These are phyloP conservation scores for Nematostella vectensis DNA, from an alignment of 92 coral and sea anemone genomes.

Conservation along the genomic window DNA sequence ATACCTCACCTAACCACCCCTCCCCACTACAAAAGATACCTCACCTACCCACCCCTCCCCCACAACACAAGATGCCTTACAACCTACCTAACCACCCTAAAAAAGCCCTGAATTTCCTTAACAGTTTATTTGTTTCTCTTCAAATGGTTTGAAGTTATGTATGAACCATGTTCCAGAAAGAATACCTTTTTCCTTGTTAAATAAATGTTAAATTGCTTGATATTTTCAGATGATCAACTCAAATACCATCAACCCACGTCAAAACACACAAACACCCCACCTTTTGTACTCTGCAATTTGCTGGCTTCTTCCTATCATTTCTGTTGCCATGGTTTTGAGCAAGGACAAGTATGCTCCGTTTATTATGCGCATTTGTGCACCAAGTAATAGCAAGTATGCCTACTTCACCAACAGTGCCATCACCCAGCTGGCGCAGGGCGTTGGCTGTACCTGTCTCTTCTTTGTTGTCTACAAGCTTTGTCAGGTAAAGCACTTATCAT, in stretches of 20 bases:
- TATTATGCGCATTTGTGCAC: slow-evolving; percentile 49
- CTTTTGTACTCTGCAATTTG: slow-evolving; percentile 49
- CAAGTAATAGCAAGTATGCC: slow-evolving; percentile 6
- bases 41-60: no score
- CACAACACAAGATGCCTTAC: no score
- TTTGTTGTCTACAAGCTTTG: slow-evolving; percentile 65
- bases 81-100: no score
- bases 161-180: no score
- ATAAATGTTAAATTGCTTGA: no score
- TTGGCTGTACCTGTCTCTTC: slow-evolving; percentile 70
- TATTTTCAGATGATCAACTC: slow-evolving; percentile 45
- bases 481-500: slow-evolving; percentile 50
- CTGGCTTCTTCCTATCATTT: slow-evolving; percentile 78
- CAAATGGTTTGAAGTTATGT: no score
- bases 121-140: no score
- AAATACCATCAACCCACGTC: slow-evolving; percentile 7
- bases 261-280: slow-evolving; percentile 13
- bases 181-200: no score
- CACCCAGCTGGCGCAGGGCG: slow-evolving; percentile 40
- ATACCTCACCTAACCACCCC: no score
- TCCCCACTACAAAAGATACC: no score
- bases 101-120: no score
- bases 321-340: slow-evolving; percentile 59
- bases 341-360: slow-evolving; percentile 10
- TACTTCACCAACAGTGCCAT: slow-evolving; percentile 51